phyloP scores from a whole-genome alignment of 2,888 invertebrate species.

The Sinodicranocentrus sp. region DNA sequence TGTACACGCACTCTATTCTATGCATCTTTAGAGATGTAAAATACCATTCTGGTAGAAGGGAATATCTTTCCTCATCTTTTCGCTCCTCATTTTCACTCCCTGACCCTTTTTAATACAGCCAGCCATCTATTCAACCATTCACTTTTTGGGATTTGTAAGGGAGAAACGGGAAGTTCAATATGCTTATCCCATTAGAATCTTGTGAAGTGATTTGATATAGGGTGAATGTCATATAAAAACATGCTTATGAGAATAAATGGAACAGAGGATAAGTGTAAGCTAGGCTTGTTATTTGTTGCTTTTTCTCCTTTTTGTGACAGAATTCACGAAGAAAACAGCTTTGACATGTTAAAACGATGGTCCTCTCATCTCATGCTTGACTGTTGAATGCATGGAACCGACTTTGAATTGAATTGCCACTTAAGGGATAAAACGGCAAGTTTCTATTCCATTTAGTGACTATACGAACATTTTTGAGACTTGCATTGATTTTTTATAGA shows the following conservation, averaged over 20 bases:
- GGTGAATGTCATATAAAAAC: too few species aligned
- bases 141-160: conserved; percentile 18
- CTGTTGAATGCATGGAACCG: conserved; percentile 18
- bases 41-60: conserved; percentile 19
- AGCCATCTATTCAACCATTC: conserved; percentile 27
- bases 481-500: too few species aligned
- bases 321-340: conserved; percentile 35
- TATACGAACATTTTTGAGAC: too few species aligned
- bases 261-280: not conserved
- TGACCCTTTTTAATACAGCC: conserved; percentile 31
- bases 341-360: conserved; percentile 39
- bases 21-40: conserved; percentile 11
- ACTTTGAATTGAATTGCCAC: conserved; percentile 15
- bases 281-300: conserved; percentile 21
- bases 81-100: conserved; percentile 35
- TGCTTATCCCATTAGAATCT: too few species aligned
- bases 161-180: too few species aligned
- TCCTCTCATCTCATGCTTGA: conserved; percentile 24
- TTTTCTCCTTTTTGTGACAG: conserved; percentile 28
- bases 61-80: conserved; percentile 32
- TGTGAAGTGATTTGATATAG: too few species aligned
- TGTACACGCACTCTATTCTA: not conserved
- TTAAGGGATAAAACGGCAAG: conserved; percentile 10
- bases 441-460: too few species aligned
- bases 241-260: too few species aligned